Base-by-base conservation (phyloP, 2,113 vertebrate genomes). In the Heloderma charlesbogerti region DNA sequence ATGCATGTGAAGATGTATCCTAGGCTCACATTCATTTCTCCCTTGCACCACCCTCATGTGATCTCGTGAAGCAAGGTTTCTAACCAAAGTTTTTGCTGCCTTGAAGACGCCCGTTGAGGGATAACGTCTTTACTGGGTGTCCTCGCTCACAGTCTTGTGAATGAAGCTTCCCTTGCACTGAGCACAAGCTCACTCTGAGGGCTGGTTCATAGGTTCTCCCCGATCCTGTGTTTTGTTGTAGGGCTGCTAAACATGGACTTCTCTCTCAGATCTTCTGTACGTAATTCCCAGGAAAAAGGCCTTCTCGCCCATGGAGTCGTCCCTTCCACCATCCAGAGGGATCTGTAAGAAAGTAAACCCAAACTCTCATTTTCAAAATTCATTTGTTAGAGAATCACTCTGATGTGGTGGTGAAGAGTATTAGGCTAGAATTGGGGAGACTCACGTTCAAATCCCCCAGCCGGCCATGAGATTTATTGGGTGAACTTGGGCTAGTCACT, bases 251-350 rank as follows among this genome's bases (percentile, higher is more conserved):
- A 0, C 37, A 6, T 0, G 0, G 29, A 4, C n/a, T n/a, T n/a
- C 27, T 29, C 8, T 1, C 90, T 99, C 97, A 99, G 93, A 99
- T 99, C 96, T 98, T 99, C 96, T 99, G 98, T 90, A 99, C 99
- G 0, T 99, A 99, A 95, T 99, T 99, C 57, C 99, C 99, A 0
- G 99, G 99, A 91, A 99, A 99, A 51, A 99, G 98, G 57, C 99
- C 99, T 92, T 99, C 98, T 92, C 91, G 98, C 82, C 99, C 99
- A 0, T 94, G 94, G 74, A 99, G 94, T 80, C 98, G 97, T 15
- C 99, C 99, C 1, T 97, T 99, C 99, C 99, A 99, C 99, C 99
- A 99, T 80, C 99, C 99, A 0, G 99, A 99, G 3, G 95, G 20
- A 94, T 99, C 99, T 99, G 92, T 37, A 92, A 72, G 66, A 54